Conservation (phyloP, 2,888 invertebrate species). For the Abscondita cerata region DNA sequence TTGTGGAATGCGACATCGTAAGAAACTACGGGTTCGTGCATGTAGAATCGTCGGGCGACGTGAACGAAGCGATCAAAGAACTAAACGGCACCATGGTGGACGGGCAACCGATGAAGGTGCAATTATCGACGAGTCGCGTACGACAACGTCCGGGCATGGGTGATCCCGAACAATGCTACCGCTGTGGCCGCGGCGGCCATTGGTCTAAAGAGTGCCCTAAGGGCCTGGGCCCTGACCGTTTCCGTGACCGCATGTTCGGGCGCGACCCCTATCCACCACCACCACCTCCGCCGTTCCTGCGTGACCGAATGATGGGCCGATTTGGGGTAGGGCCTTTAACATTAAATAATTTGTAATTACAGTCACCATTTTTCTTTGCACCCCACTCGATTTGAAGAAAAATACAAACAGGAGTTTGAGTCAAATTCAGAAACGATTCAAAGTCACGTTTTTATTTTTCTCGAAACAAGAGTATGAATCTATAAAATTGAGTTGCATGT, state of each 20-base stretch:
- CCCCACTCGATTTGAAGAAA: too few species aligned
- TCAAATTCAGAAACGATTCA: too few species aligned
- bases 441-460: too few species aligned
- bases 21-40: slow-evolving; percentile 99
- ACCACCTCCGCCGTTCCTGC: slow-evolving; percentile 88
- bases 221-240: slow-evolving; percentile 81
- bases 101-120: slow-evolving; percentile 93
- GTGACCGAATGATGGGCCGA: slow-evolving; percentile 91
- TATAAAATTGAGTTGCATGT: too few species aligned
- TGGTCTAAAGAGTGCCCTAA: slow-evolving; percentile 95
- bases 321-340: slow-evolving; percentile 73
- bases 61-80: slow-evolving; percentile 90
- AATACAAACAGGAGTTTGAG: too few species aligned
- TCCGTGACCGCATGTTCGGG: slow-evolving; percentile 87
- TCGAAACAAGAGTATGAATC: too few species aligned
- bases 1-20: slow-evolving; percentile 97
- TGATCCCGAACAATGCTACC: slow-evolving; percentile 94
- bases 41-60: slow-evolving; percentile 89
- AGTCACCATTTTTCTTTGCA: neutral
- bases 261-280: slow-evolving; percentile 91
- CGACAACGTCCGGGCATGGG: slow-evolving; percentile 96
- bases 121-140: slow-evolving; percentile 91
- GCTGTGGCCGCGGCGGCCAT: slow-evolving; percentile 93
- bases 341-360: slow-evolving; percentile 15
- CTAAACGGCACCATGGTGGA: slow-evolving; percentile 91